Conservation (phyloP, 2,888 invertebrate species). For the Autographa gamma region DNA sequence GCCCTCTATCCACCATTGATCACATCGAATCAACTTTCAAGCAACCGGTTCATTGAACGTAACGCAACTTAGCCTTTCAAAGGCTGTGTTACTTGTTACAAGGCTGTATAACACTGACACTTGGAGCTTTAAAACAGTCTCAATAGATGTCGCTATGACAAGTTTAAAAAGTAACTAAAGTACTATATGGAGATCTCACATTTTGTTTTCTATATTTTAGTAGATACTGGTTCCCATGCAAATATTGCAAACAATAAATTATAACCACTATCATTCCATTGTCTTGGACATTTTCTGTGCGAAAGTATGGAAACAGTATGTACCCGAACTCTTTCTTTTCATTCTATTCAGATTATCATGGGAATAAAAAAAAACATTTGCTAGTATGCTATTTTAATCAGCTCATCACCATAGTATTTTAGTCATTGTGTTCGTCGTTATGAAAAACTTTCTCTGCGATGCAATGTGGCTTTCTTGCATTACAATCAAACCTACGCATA, state of each 20-base stretch:
- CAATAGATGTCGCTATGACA: slow-evolving; percentile 38
- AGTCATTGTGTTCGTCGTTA: slow-evolving; percentile 27
- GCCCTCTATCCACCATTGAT: slow-evolving; percentile 24
- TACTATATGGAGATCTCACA: not conserved
- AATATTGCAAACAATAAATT: slow-evolving; percentile 4
- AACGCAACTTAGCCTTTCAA: not conserved
- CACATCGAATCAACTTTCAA: not conserved
- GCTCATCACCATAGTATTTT: slow-evolving; percentile 28
- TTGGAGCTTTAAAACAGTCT: not conserved
- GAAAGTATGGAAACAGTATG: slow-evolving; percentile 28
- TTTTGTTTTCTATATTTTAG: slow-evolving; percentile 1
- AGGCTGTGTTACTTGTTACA: not conserved
- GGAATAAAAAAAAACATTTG: slow-evolving; percentile 36
- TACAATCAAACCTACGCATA: not conserved
- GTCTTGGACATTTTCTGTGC: slow-evolving; percentile 23
- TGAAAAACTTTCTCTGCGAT: slow-evolving; percentile 43
- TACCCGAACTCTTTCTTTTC: slow-evolving; percentile 17
- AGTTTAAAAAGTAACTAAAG: not conserved
- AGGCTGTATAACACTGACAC: not conserved
- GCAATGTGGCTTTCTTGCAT: slow-evolving; percentile 18
- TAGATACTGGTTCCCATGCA: not conserved
- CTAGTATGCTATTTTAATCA: slow-evolving; percentile 49
- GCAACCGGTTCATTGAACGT: not conserved
- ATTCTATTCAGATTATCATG: slow-evolving; percentile 36
- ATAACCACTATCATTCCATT: not conserved